Conservation (phyloP, 2,797 vertebrate species). For the Schizopygopsis malacanthus region DNA sequence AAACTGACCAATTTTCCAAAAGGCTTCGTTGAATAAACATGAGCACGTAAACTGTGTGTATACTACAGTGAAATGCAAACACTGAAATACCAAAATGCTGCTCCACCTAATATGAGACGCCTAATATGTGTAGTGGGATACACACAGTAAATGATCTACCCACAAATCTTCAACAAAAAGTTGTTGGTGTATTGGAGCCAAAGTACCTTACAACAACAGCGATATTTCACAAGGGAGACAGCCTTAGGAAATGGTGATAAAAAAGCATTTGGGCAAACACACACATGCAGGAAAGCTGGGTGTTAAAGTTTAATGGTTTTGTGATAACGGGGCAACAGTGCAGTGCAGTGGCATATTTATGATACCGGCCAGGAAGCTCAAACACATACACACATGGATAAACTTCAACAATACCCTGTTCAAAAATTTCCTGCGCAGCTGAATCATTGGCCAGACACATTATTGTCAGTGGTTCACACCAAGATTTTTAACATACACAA, state of each 20-base stretch:
- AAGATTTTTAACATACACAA: conserved; percentile 9
- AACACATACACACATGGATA: conserved; percentile 35
- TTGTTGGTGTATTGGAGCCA: not conserved
- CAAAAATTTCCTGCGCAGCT: conserved; percentile 36
- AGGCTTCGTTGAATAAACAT: too few relatives aligned
- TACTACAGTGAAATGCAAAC: too few relatives aligned
- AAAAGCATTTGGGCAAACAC: conserved; percentile 20
- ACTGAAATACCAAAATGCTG: too few relatives aligned
- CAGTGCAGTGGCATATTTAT: conserved; percentile 50
- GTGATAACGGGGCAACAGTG: conserved; percentile 51
- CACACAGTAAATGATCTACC: conserved; percentile 18
- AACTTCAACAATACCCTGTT: conserved; percentile 33
- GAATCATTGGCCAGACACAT: conserved; percentile 47
- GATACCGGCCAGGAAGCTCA: conserved; percentile 45
- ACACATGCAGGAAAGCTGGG: conserved; percentile 51
- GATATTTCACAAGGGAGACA: conserved; percentile 35
- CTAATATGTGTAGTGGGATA: not conserved
- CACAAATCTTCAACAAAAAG: not conserved
- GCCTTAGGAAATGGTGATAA: conserved; percentile 48
- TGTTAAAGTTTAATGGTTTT: conserved; percentile 49
- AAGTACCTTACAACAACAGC: conserved; percentile 24
- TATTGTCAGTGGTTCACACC: conserved; percentile 45
- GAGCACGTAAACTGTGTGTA: too few relatives aligned
- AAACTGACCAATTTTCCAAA: too few relatives aligned
- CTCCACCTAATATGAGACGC: too few relatives aligned